Base-by-base conservation (phyloP, 2,113 vertebrate species). In the Raphicerus campestris region DNA sequence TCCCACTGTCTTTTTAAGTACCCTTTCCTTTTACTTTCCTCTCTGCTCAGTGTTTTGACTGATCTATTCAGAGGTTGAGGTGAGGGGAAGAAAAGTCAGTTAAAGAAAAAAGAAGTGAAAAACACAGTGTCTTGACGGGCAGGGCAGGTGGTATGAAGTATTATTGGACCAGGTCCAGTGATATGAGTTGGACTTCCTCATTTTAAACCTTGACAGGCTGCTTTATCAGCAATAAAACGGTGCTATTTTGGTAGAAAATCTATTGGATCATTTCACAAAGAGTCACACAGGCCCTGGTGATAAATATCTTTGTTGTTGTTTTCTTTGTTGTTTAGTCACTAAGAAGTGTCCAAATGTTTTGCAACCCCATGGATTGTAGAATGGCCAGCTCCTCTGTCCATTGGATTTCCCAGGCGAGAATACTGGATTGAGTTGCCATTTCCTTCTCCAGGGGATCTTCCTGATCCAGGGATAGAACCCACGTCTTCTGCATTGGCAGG, bases 111-210 rank as follows among this genome's bases (percentile, higher is more conserved):
- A 82, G 39, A 89, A 70, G 39, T 14, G 1, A 89, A n/a, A 1
- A 7, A 32, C 30, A 22, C 39, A 19, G 17, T 0, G 6, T 39
- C 11, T 42, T 30, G n/a, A 42, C 1, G 30, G 16, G 28, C 53
- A 82, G 55, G 49, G 35, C 5, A n/a, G 45, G 20, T 10, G 26
- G 35, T 4, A 7, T 22, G 11, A 10, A 13, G 30, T 22, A 1
- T 2, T 53, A 1, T 9, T 10, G 56, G 42, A 2, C 11, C 35
- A 2, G 32, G n/a, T 19, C 47, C 22, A 8, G 1, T 9, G 0
- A 10, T 1, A 4, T 3, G 42, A 7, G 17, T 2, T 28, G 11
- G 11, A 30, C 35, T 35, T 58, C 10, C 10, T 63, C 56, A 26
- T 35, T 66, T 28, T 87, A 45, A 84, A 87, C 32, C 24, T 32